Base-by-base conservation (phyloP, 92 coral and sea anemone species). In the Phenganax subtilis region DNA sequence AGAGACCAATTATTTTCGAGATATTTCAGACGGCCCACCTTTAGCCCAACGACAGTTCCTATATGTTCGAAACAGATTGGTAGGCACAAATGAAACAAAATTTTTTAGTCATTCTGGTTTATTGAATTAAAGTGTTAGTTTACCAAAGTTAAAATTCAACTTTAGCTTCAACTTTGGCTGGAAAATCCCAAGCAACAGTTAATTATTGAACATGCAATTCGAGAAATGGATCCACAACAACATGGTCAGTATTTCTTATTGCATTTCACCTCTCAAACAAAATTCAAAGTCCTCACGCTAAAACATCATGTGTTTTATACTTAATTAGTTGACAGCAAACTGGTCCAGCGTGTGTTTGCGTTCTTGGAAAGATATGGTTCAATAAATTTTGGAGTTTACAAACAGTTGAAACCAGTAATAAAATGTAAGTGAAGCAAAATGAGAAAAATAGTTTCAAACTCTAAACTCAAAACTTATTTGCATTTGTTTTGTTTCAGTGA, bases 341-440 rank as follows among this genome's bases (percentile, higher is more conserved):
- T 96, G 56, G 99, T 93, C 1, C 87, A 88, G 10, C 88, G 99
- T 72, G 97, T 96, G 7, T 93, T 92, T 81, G 92, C 97, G 6
- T 96, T 96, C 67, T 86, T 96, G 65, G 92, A 91, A 71, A 89
- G 99, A 80, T 96, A 96, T 90, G 99, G 99, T 27, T 92, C 93
- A 62, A 90, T 96, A 51, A 96, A 96, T 77, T 96, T 96, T 96
- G 99, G 99, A 51, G 97, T 96, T 30, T 96, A 92, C 89, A 92
- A 92, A 79, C 86, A 90, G 59, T 78, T 90, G 12, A 92, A 90
- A 52, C 85, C 87, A 82, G 88, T 93, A 29, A 89, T 86, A 54
- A 82, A 88, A 66, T 84, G 99, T 96, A 85, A 90, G 99, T 88
- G 5, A 37, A 37, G 47, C 47, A 37, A 37, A 37, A 37, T 37